These are phyloP conservation scores for Hyppa rectilinea DNA, from an alignment of 2,888 invertebrate genomes.

Conservation along the genomic window DNA sequence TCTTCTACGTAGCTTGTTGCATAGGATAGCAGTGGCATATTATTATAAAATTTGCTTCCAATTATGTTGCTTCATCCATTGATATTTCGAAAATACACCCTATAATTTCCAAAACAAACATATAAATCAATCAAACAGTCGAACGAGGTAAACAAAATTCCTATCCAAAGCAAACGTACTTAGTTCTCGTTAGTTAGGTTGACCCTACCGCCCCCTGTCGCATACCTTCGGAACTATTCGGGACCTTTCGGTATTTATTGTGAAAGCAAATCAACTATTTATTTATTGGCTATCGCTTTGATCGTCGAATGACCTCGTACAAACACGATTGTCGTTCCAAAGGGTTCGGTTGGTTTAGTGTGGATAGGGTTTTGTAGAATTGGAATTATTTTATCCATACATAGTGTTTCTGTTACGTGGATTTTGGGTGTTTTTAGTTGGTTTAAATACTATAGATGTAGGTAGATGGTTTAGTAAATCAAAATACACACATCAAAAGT, in stretches of 20 bases:
- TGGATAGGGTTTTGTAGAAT: slow-evolving; percentile 66
- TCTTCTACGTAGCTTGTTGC: not conserved
- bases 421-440: not conserved
- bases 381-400: not conserved
- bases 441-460: not conserved
- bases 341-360: slow-evolving; percentile 71
- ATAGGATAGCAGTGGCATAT: too few relatives aligned
- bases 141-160: slow-evolving; percentile 70
- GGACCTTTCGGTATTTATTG: slow-evolving; percentile 84
- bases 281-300: slow-evolving; percentile 89
- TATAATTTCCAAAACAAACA: slow-evolving; percentile 61
- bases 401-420: too few relatives aligned
- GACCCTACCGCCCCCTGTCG: slow-evolving; percentile 73
- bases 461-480: not conserved
- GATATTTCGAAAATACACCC: slow-evolving; percentile 25
- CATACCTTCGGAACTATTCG: slow-evolving; percentile 84
- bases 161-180: slow-evolving; percentile 79
- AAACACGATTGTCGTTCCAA: slow-evolving; percentile 84
- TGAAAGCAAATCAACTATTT: slow-evolving; percentile 89
- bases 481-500: too few relatives aligned
- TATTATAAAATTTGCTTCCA: not conserved
- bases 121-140: slow-evolving; percentile 69
- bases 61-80: not conserved
- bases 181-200: slow-evolving; percentile 83
- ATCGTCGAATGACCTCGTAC: slow-evolving; percentile 83